Percentiles rank a stretch among this genome's conserved stretches.
Evolutionary conservation across 2,888 invertebrate species (phyloP).

Genomic region (Zygogramma bicolorata): DNA sequence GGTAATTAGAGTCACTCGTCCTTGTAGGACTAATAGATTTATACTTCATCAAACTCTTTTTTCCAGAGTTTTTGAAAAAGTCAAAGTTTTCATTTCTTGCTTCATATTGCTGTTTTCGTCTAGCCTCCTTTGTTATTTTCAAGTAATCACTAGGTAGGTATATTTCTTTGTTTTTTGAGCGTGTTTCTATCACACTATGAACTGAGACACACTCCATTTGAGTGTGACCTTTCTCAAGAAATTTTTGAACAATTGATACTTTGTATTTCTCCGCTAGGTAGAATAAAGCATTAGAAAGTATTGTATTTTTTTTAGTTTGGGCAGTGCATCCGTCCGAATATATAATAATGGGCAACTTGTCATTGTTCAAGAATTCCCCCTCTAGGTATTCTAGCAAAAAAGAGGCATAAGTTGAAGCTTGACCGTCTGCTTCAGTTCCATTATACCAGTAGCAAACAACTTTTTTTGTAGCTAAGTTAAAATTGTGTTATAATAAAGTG

Average conservation of each 20-base stretch:
- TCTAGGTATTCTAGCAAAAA: constrained; percentile 12
- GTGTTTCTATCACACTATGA: constrained; percentile 23
- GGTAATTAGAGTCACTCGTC: not conserved
- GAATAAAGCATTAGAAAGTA: constrained; percentile 28
- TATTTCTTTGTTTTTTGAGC: constrained; percentile 28
- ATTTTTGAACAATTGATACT: constrained; percentile 23
- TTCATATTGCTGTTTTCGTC: constrained; percentile 22
- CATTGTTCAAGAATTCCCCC: not conserved
- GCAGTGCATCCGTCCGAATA: constrained; percentile 23
- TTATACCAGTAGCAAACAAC: constrained; percentile 15
- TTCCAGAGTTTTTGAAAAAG: constrained; percentile 30
- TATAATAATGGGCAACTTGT: constrained; percentile 16
- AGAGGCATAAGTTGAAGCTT: constrained; percentile 15
- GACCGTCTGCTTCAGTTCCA: constrained; percentile 9
- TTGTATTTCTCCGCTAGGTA: constrained; percentile 19
- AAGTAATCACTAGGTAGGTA: constrained; percentile 34
- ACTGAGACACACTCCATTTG: constrained; percentile 37
- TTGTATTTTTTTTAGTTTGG: too few relatives aligned
- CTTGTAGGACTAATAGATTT: constrained; percentile 23
- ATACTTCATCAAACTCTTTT: constrained; percentile 33
- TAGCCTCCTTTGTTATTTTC: constrained; percentile 31
- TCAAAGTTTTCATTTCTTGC: constrained; percentile 26
- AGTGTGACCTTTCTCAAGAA: too few relatives aligned
- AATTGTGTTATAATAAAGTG: not conserved
- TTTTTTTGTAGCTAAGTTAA: not conserved